Evolutionary conservation across 1,140 invertebrate species (phyloP), one percentile per base, ranked within the genome.

Genomic region (Pseudomyrmex pallidus): DNA sequence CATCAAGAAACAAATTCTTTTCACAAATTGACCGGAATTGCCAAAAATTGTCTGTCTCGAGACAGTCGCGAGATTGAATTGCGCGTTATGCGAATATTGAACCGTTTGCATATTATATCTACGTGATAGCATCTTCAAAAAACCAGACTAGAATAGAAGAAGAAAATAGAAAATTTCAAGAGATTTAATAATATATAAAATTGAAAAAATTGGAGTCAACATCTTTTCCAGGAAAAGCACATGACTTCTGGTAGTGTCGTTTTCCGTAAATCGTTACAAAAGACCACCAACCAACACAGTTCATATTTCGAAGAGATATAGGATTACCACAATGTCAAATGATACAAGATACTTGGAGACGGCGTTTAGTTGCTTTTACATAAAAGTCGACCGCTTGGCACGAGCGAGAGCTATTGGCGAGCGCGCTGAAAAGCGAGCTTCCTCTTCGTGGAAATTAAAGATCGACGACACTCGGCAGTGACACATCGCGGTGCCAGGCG

Each of bases 391-490:
- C n/a, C n/a, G 64, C 63, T 76, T 76, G 74, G 62, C 70, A 70
- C 68, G n/a, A 20, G 64, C 73, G 50, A 20, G 44, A 84, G 48
- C 54, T 46, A 64, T 74, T 63, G 59, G 46, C 57, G 44, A 61
- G 48, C 59, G 15, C 25, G 48, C 50, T 66, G 17, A 77, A 85
- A 68, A 87, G 87, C 88, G 85, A 77, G 66, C 78, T 83, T 70
- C 61, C 62, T 57, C 72, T 82, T 63, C 70, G 59, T 46, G n/a
- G 59, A 76, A 84, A 78, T 62, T 68, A 63, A 80, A 25, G 73
- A 57, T 48, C 80, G 85, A 50, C 48, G 54, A 84, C 35, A 20
- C 61, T 66, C 52, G 54, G 57, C 48, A 17, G 62, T 74, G 74
- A 87, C 68, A 86, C 74, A 80, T 84, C 74, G 54, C 64, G 25